Conservation (phyloP, 2,888 invertebrate species). For the Taphrorychus bicolor region DNA sequence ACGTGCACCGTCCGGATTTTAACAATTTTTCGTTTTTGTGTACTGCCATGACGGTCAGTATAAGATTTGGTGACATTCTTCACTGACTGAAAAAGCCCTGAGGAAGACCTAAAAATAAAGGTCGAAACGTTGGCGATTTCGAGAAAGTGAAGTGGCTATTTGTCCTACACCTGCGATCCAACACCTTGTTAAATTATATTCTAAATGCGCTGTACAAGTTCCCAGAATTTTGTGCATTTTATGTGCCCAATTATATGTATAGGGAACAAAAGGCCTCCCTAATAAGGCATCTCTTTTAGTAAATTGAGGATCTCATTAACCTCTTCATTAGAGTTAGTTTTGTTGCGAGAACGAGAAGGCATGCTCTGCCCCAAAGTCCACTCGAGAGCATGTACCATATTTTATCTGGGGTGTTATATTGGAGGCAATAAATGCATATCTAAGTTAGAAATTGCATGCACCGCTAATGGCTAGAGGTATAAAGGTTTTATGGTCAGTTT, state of each 20-base stretch:
- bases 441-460: constrained; percentile 18
- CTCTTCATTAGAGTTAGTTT: not conserved
- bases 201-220: not conserved
- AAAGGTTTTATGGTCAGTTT: constrained; percentile 30
- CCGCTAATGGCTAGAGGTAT: constrained; percentile 22
- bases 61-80: too few relatives aligned
- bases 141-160: not conserved
- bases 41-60: too few relatives aligned
- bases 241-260: constrained; percentile 5
- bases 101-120: too few relatives aligned
- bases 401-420: constrained; percentile 8
- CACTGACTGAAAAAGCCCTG: too few relatives aligned
- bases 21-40: too few relatives aligned
- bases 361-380: not conserved
- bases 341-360: constrained; percentile 2
- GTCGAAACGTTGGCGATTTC: too few relatives aligned
- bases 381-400: not conserved
- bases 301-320: constrained; percentile 18
- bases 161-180: not conserved
- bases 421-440: not conserved
- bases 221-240: not conserved
- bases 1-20: too few relatives aligned
- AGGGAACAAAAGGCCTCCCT: constrained; percentile 12
- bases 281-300: constrained; percentile 8
- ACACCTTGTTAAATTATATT: not conserved